Evolutionary conservation across 2,797 vertebrate genomes (phyloP).

Genomic region (Channa striata): DNA sequence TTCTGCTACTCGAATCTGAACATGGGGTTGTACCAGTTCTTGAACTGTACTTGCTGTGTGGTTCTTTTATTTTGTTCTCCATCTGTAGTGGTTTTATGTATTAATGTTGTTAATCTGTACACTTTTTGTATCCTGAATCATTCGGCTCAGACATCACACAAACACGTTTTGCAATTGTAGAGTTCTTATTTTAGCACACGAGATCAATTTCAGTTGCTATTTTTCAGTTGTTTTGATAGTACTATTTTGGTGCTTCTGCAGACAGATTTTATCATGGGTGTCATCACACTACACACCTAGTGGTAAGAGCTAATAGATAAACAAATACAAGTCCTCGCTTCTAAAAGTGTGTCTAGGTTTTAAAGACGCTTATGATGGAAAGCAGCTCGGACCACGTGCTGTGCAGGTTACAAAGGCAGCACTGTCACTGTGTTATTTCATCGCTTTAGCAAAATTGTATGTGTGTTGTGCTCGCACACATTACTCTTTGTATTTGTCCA

Average conservation of each 20-base stretch:
- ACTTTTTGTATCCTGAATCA: constrained; percentile 4
- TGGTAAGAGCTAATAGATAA: constrained; percentile 25
- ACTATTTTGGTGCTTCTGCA: constrained; percentile 10
- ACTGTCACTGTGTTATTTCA: constrained; percentile 34
- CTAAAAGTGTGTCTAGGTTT: constrained; percentile 10
- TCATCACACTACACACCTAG: constrained; percentile 12
- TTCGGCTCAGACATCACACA: constrained; percentile 4
- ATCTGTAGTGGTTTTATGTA: constrained; percentile 1
- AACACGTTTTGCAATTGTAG: background rate
- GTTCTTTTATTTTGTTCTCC: background rate
- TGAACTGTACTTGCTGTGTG: background rate
- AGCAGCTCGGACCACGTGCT: constrained; percentile 4
- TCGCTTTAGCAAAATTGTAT: constrained; percentile 29
- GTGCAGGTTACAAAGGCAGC: constrained; percentile 25
- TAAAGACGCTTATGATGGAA: constrained; percentile 16
- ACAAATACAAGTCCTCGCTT: constrained; percentile 3
- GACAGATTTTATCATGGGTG: constrained; percentile 15
- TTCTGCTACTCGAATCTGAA: constrained; percentile 27
- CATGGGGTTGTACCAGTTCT: constrained; percentile 15
- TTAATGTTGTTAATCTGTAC: constrained; percentile 6
- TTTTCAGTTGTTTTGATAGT: constrained; percentile 18
- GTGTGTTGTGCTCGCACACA: constrained; percentile 23
- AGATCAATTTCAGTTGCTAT: background rate
- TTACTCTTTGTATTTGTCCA: constrained; percentile 28
- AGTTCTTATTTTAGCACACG: constrained; percentile 9